Base-by-base conservation (phyloP, 2,113 vertebrate species). In the Daubentonia madagascariensis region DNA sequence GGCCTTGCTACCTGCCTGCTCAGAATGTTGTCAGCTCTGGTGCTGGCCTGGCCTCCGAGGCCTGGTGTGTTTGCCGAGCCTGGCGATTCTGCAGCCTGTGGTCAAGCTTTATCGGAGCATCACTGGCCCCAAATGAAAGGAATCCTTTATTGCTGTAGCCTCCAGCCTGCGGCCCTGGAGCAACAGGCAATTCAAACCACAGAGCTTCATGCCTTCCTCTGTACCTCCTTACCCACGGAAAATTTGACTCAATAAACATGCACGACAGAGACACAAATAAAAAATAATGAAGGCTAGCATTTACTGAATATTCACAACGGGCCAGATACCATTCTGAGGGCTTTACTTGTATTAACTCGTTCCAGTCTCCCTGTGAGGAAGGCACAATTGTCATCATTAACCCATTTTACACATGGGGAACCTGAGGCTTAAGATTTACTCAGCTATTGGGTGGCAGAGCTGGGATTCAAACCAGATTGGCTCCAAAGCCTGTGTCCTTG, bases 181-280 rank as follows among this genome's bases (percentile, higher is more conserved):
- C 70, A 16, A 32, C 11, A 50, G 67, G 54, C 85, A 14, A 10
- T 67, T 35, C 28, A 72, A 37, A 87, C 84, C 87, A 8, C 67
- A 61, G 95, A n/a, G 16, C 30, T 63, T 35, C 61, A 37, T 18
- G 57, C 72, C 93, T 80, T 40, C 89, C 43, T 57, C 88, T 11
- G 52, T 28, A 75, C 70, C 75, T 95, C 93, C 93, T 73, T 86
- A 73, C 72, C 90, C 86, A 63, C 0, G 93, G 98, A 97, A 97
- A 98, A 94, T 91, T 5, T 96, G 96, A 98, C 83, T 97, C 92
- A 96, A 86, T 63, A 81, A 72, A 91, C 81, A 54, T 13, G 25
- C 52, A 16, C n/a, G 85, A 40, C 0, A 4, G 83, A 96, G 95
- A 96, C 92, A 93, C 78, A 90, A 84, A 88, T 91, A 72, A 89